These are phyloP conservation scores for Tragulus kanchil DNA, from an alignment of 2,113 vertebrate genomes.

Conservation along the genomic window DNA sequence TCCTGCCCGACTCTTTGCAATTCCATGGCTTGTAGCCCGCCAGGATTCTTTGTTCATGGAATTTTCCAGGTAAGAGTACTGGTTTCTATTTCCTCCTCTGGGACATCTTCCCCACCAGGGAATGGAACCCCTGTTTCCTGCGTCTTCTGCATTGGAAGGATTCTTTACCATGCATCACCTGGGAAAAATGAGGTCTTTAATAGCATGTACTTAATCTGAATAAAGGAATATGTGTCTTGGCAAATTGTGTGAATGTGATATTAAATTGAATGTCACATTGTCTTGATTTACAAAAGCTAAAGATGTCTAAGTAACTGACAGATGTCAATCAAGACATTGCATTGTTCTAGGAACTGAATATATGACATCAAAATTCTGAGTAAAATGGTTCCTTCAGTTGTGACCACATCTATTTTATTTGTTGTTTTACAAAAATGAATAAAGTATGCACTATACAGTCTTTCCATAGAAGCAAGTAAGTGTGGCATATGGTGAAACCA, in stretches of 20 bases:
- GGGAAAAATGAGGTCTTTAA: not conserved
- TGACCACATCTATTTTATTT: not conserved
- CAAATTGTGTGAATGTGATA: not conserved
- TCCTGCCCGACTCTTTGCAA: not conserved
- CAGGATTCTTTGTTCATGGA: not conserved
- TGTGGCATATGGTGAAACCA: conserved; percentile 53
- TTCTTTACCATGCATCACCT: not conserved
- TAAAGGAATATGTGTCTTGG: not conserved
- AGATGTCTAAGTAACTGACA: conserved; percentile 46
- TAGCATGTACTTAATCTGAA: conserved; percentile 6
- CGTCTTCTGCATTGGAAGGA: not conserved
- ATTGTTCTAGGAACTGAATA: conserved; percentile 24
- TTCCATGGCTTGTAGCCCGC: not conserved
- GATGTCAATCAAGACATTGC: conserved; percentile 58
- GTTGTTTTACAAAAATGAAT: conserved; percentile 38
- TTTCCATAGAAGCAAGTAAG: conserved; percentile 36
- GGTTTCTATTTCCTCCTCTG: not conserved
- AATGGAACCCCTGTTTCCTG: not conserved
- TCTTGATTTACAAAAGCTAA: conserved; percentile 60
- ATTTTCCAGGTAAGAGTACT: not conserved
- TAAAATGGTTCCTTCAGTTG: not conserved
- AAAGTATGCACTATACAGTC: not conserved
- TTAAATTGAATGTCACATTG: conserved; percentile 31
- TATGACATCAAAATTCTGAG: not conserved
- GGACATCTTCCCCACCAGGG: not conserved